Conservation (phyloP, 1,140 invertebrate species). For the Bombus vancouverensis region DNA sequence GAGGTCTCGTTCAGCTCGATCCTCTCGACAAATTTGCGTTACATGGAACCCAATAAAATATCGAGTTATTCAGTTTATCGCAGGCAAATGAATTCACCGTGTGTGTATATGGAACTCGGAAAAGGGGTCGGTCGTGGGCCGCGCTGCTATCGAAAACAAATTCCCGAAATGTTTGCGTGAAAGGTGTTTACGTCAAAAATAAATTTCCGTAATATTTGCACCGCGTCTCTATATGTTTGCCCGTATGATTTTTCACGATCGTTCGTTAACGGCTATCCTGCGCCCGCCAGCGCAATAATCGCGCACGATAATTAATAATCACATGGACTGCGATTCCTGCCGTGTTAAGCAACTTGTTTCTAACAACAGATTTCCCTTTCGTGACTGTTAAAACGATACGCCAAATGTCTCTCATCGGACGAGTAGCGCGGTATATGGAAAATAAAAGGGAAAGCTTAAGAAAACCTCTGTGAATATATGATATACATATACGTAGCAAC, state of each 20-base stretch:
- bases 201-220: constrained; percentile 35
- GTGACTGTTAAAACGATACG: no score
- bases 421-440: no score
- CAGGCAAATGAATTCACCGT: constrained; percentile 17
- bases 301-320: not conserved
- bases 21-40: constrained; percentile 20
- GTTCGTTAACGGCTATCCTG: not conserved
- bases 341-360: no score
- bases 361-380: no score
- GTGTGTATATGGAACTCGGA: not conserved
- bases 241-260: not conserved
- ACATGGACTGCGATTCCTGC: not conserved
- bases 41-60: constrained; percentile 23
- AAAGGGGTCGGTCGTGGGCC: not conserved
- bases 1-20: not conserved
- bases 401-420: no score
- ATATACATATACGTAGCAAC: no score
- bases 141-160: constrained; percentile 33
- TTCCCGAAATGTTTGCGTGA: constrained; percentile 38
- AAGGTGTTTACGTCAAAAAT: constrained; percentile 40
- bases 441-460: no score
- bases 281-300: not conserved
- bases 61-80: constrained; percentile 27
- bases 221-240: not conserved
- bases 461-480: no score